phyloP scores from a whole-genome alignment of 2,888 invertebrate genomes.

The Microdon myrmicae region DNA sequence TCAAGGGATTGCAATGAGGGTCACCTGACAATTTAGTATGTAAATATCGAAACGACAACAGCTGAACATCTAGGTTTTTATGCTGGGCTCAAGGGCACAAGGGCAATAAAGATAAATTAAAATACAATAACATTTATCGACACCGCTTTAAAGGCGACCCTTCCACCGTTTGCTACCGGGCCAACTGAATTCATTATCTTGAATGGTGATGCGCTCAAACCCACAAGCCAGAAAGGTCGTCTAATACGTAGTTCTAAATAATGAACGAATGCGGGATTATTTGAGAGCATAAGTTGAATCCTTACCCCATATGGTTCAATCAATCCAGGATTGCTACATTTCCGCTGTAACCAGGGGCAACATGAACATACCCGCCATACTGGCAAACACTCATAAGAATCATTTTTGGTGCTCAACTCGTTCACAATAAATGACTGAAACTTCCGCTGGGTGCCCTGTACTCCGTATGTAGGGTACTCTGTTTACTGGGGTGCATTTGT shows the following conservation, averaged over 20 bases:
- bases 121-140: too few relatives aligned
- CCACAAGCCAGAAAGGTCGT: conserved; percentile 1
- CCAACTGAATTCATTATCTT: neutral
- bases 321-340: conserved; percentile 9
- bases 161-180: conserved; percentile 2
- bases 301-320: conserved; percentile 20
- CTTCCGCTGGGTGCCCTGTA: too few relatives aligned
- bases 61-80: too few relatives aligned
- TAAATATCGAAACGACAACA: too few relatives aligned
- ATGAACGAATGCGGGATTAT: neutral
- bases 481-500: conserved; percentile 1
- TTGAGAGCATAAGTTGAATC: conserved; percentile 7
- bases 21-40: too few relatives aligned
- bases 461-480: too few relatives aligned
- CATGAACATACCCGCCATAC: conserved; percentile 23
- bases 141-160: too few relatives aligned
- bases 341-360: conserved; percentile 18
- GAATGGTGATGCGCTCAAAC: conserved; percentile 5
- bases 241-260: neutral
- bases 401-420: conserved; percentile 25
- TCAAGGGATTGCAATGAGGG: too few relatives aligned
- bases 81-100: too few relatives aligned
- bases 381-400: conserved; percentile 29
- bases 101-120: too few relatives aligned
- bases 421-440: too few relatives aligned